Base-by-base conservation (phyloP, 2,888 invertebrate species). In the Adineta ricciae region DNA sequence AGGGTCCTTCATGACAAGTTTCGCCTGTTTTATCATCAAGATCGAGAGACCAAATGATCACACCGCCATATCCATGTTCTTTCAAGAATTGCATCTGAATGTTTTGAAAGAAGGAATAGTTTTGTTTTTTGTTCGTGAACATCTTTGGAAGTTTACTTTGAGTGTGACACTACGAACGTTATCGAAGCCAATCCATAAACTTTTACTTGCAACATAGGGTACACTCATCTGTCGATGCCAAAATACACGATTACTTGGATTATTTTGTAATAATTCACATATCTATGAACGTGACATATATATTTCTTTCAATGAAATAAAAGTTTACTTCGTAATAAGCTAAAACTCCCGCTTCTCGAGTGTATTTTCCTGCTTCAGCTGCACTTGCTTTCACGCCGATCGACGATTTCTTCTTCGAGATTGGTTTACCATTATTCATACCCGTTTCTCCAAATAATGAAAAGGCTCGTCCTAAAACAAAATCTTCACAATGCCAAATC, bases 101-200 rank as follows among this genome's bases (percentile, higher is more conserved):
- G 2, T 49, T n/a, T 3, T 8, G 4, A 36, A 56, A 38, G 8
- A 5, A 52, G 24, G 14, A 50, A 7, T 41, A n/a, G 8, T 36
- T 52, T 32, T 14, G 14, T 32, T 27, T 32, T 27, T 11, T 46
- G 11, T 46, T 46, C 46, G 46, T n/a, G n/a, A n/a, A n/a, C n/a
- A n/a, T n/a, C n/a, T n/a, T n/a, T n/a, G n/a, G n/a, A n/a, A n/a
- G 11, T 46, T 84, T n/a, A 86, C 86, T 83, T 86, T 86, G 52
- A 84, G 54, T 49, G 64, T 56, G n/a, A 86, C 54, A 46, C 84
- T 84, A 82, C 72, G 46, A 16, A 86, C 56, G 41, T 84, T 86
- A 72, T 86, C 86, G 50, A 84, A 86, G 24, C 86, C 86, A n/a
- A 86, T 84, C 86, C 86, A 86, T n/a, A 86, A 50, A 41, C 54